Evolutionary conservation across 2,888 invertebrate genomes (phyloP).

Genomic region (Ceraclea dissimilis): DNA sequence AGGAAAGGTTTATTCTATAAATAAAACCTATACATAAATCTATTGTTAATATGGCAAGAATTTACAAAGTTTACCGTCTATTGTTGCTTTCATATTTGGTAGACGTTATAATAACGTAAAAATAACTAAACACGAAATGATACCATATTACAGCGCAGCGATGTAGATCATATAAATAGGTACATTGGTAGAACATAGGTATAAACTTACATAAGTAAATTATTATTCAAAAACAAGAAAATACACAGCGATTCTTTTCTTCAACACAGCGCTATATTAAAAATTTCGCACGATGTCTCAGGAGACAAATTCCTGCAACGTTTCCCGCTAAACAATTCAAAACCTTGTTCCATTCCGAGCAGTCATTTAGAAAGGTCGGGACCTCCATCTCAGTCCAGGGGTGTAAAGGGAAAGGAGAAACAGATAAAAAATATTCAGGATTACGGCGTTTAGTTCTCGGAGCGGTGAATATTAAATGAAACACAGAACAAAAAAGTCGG

Average conservation of each 20-base stretch:
- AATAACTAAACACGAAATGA: no score
- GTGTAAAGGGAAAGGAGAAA: neutral
- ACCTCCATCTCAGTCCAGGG: neutral
- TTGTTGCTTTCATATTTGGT: no score
- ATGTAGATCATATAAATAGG: no score
- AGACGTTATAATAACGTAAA: no score
- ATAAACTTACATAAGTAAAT: no score
- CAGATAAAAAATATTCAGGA: constrained; percentile 1
- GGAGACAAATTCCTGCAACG: constrained; percentile 20
- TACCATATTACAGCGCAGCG: no score
- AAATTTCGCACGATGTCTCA: constrained; percentile 15
- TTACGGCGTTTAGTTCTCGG: neutral
- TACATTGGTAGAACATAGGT: no score
- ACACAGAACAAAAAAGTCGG: neutral
- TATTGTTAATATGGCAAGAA: no score
- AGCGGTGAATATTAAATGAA: constrained; percentile 1
- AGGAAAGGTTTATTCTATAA: no score
- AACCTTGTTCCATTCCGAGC: constrained; percentile 3
- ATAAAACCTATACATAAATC: no score
- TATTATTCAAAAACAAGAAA: no score
- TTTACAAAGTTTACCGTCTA: no score
- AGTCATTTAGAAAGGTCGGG: neutral
- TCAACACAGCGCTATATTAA: constrained; percentile 16
- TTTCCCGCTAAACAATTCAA: constrained; percentile 21
- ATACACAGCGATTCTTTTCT: constrained; percentile 1